A percentile compares a stretch with the other conserved stretches of the same genome.
Evolutionary conservation across 2,888 invertebrate genomes (phyloP).

Genomic region (Synanthedon formicaeformis): DNA sequence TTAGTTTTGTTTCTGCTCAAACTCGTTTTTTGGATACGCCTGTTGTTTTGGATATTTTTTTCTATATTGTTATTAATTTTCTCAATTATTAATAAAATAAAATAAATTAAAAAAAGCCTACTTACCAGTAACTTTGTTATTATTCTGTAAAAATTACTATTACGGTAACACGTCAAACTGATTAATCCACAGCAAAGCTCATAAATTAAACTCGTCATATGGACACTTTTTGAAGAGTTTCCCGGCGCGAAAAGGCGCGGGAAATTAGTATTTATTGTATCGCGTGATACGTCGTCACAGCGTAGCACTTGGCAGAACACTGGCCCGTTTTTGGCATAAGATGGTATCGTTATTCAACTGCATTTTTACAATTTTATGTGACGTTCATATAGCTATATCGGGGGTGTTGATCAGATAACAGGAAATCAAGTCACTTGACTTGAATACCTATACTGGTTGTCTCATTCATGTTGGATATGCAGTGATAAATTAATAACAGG

Average conservation of each 20-base stretch:
- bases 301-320: constrained; percentile 42
- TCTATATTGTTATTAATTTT: no score
- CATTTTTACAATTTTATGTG: background rate
- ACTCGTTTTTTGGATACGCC: no score
- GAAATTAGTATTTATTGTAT: constrained; percentile 15
- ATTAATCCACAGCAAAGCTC: constrained; percentile 32
- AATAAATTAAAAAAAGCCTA: background rate
- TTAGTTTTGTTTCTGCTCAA: no score
- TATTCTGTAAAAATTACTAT: constrained; percentile 60
- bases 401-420: background rate
- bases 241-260: constrained; percentile 27
- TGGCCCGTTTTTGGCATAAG: constrained; percentile 51
- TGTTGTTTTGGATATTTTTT: no score
- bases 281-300: constrained; percentile 27
- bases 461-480: no score
- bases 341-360: background rate
- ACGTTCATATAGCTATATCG: background rate
- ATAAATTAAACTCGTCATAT: constrained; percentile 51
- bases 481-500: no score
- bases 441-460: background rate
- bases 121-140: constrained; percentile 27
- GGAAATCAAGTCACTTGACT: background rate
- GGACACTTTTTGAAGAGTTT: constrained; percentile 30
- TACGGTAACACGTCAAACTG: constrained; percentile 38
- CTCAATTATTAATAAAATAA: no score